Conservation (phyloP, 2,797 vertebrate genomes). For the Oophaga sylvatica region DNA sequence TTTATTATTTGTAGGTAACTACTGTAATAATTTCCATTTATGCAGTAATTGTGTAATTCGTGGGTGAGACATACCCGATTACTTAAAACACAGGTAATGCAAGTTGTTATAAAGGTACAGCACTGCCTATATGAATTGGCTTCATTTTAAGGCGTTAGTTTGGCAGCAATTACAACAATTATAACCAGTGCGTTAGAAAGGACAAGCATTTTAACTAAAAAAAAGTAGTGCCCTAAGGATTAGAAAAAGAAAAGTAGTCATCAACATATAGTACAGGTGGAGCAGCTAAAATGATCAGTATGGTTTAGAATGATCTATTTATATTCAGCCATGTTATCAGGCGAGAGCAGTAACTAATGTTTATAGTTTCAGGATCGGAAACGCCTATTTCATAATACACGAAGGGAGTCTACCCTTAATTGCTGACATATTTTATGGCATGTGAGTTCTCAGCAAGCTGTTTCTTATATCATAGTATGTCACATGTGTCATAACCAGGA, state of each 20-base stretch:
- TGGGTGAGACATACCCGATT: neutral
- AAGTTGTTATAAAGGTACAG: neutral
- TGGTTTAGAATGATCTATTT: slow-evolving; percentile 27
- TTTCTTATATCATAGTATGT: slow-evolving; percentile 2
- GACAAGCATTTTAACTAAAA: neutral
- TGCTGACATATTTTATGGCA: neutral
- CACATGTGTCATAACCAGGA: neutral
- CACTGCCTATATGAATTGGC: neutral
- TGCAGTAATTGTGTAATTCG: neutral
- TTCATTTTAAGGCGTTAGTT: neutral
- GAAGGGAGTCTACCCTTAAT: slow-evolving; percentile 19
- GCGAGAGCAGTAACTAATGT: slow-evolving; percentile 12
- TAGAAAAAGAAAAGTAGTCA: neutral
- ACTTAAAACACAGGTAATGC: slow-evolving; percentile 14
- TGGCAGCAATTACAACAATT: neutral
- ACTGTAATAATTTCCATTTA: no score
- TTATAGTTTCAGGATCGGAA: slow-evolving; percentile 11
- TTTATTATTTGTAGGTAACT: neutral
- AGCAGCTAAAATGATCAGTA: neutral
- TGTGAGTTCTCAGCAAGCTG: neutral
- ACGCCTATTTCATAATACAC: slow-evolving; percentile 15
- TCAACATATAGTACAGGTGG: neutral
- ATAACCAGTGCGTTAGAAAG: slow-evolving; percentile 19
- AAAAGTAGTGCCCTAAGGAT: slow-evolving; percentile 23
- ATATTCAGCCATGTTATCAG: slow-evolving; percentile 8